Conservation (phyloP, 2,113 vertebrate genomes). For the Petromus typicus region DNA sequence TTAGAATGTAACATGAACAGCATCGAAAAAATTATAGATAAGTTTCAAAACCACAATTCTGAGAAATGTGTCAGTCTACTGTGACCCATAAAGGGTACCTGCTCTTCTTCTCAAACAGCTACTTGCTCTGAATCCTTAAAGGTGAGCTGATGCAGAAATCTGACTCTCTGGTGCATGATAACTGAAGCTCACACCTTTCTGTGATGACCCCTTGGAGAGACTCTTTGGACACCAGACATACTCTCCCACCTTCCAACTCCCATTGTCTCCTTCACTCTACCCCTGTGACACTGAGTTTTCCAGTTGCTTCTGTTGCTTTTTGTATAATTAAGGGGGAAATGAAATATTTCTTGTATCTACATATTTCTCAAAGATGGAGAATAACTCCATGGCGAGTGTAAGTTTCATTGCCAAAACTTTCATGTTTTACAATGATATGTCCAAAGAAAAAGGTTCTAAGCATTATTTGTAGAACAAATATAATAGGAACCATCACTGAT, state of each 20-base stretch:
- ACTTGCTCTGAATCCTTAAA: background rate
- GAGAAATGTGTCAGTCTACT: background rate
- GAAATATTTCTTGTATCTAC: background rate
- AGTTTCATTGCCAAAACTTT: background rate
- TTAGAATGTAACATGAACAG: background rate
- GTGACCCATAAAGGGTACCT: background rate
- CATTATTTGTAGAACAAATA: background rate
- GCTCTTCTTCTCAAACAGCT: background rate
- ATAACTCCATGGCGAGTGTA: background rate
- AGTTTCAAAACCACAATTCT: background rate
- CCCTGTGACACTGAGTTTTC: background rate
- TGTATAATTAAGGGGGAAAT: background rate
- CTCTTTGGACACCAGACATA: background rate
- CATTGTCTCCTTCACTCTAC: background rate
- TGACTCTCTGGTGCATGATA: background rate
- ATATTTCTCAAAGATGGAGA: background rate
- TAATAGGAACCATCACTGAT: background rate
- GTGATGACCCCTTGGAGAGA: background rate
- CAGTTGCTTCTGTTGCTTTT: background rate
- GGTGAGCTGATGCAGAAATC: background rate
- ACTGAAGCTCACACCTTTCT: accelerated
- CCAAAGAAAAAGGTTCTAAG: background rate
- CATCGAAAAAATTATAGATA: background rate
- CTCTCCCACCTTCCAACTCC: background rate
- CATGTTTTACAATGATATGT: background rate